Evolutionary conservation across 2,888 invertebrate genomes (phyloP), one percentile per base, ranked within the genome.

Genomic region (Matsumyia berberina): DNA sequence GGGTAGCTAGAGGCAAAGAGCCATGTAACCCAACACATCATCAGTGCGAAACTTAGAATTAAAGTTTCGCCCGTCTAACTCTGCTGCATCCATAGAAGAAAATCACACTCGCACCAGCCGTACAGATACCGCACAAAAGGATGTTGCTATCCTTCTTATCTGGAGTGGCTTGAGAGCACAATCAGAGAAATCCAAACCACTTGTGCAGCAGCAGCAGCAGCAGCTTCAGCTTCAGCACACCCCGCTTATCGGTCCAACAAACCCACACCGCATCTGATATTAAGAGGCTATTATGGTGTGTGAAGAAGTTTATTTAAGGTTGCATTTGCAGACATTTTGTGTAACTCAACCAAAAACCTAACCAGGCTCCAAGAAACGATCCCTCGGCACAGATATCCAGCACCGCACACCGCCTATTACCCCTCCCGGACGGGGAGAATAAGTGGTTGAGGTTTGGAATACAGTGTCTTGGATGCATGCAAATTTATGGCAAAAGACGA

Each of bases 241-340:
- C 7, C 39, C 29, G 29, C 31, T n/a, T n/a, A 42, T 17, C 55
- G 24, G 7, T 11, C 49, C 17, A 15, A 7, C n/a, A 51, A 15
- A 35, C 66, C 64, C 46, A 44, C 69, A 70, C 70, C 74, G 55
- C 70, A 80, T 69, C 53, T 76, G 60, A 76, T 80, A 85, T 85
- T 80, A 80, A 85, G 80, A 80, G 79, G 60, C 85, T 76, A 80
- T 85, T 80, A 85, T 80, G 70, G 79, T 46, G 74, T 80, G 80
- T 70, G 79, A 80, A 85, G 85, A 76, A 80, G 79, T 85, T 85
- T 85, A 85, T 85, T 85, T 85, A 85, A 85, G 74, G 85, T 85
- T 85, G 80, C 66, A 70, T 85, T 80, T 76, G 57, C 85, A 85
- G 85, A 85, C 64, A 80, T 80, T 85, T 60, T 74, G 79, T 79